These are phyloP conservation scores for Mystacides longicornis DNA, from an alignment of 2,888 invertebrate genomes.

Conservation along the genomic window DNA sequence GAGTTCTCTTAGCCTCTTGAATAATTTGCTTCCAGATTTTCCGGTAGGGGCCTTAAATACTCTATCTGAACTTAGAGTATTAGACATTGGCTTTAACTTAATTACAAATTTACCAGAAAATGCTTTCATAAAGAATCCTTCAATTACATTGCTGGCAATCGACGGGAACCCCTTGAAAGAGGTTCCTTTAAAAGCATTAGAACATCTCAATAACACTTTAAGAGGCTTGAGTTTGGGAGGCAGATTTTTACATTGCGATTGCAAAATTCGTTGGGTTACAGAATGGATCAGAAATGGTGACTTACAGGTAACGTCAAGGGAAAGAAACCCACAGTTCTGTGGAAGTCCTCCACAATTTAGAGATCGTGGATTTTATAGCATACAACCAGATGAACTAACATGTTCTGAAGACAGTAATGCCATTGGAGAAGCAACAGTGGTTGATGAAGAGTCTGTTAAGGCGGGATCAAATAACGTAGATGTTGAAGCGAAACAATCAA, in stretches of 20 bases:
- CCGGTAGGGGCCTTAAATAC: constrained; percentile 73
- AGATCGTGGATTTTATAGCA: constrained; percentile 79
- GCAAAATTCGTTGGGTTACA: constrained; percentile 79
- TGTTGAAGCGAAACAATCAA: constrained; percentile 32
- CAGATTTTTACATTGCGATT: constrained; percentile 81
- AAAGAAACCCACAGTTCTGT: constrained; percentile 88
- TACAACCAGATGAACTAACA: constrained; percentile 67
- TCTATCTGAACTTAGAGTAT: constrained; percentile 72
- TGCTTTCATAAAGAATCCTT: constrained; percentile 75
- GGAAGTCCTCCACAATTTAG: constrained; percentile 74
- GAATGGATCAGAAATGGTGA: constrained; percentile 85
- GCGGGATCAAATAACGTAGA: constrained; percentile 30
- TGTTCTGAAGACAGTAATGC: constrained; percentile 45
- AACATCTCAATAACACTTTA: constrained; percentile 72
- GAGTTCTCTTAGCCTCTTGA: constrained; percentile 81
- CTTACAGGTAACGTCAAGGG: constrained; percentile 85
- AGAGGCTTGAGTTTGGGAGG: constrained; percentile 84
- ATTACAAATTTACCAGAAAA: constrained; percentile 71
- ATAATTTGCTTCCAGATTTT: constrained; percentile 82
- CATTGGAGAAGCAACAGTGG: constrained; percentile 50
- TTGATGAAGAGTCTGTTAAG: constrained; percentile 36
- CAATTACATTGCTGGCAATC: constrained; percentile 77
- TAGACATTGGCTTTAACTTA: constrained; percentile 89
- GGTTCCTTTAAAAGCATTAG: constrained; percentile 70
- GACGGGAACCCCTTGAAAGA: constrained; percentile 87